Base-by-base conservation (phyloP, 1,140 invertebrate species). In the Adoxophyes honmai region DNA sequence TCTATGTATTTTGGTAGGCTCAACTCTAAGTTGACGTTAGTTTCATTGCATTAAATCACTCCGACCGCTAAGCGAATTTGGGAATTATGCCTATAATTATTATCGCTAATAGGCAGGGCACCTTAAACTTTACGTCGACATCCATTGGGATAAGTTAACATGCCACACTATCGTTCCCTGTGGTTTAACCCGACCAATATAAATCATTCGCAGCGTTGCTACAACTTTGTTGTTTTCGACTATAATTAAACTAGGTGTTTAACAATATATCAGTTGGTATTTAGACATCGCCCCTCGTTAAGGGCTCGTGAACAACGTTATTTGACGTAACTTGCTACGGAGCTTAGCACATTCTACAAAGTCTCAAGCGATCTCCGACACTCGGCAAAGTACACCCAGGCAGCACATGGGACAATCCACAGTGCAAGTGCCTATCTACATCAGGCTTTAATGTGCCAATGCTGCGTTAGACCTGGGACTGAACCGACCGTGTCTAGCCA, bases 191-290 rank as follows among this genome's bases (percentile, higher is more conserved):
- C 58, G 53, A 58, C 62, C 44, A 62, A 59, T 70, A 70, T 73
- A 74, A 72, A 72, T 75, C 72, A 73, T 72, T 55, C 57, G 42
- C 7, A 37, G 34, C 28, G 55, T 52, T 59, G 35, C 34, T 56
- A 57, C 57, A 61, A 62, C 52, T 61, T 61, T 62, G 59, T 39
- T 57, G 48, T 52, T 52, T 34, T 52, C 33, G 33, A 33, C 48
- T 57, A 56, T 70, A 66, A 68, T 73, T 71, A 68, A 71, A 71
- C 59, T 68, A 57, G 60, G 58, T 61, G 56, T 62, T 60, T 59
- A 48, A 34, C 21, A 33, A 52, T 52, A 52, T 52, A 52, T 52
- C 48, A 34, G 48, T 34, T 44, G 39, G 39, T 44, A 44, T 44
- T 44, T 44, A 44, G 39, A 44, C 39, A 44, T 15, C 16, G 8